phyloP scores from a whole-genome alignment of 2,113 vertebrate species.

The Chamaetylas fuelleborni region DNA sequence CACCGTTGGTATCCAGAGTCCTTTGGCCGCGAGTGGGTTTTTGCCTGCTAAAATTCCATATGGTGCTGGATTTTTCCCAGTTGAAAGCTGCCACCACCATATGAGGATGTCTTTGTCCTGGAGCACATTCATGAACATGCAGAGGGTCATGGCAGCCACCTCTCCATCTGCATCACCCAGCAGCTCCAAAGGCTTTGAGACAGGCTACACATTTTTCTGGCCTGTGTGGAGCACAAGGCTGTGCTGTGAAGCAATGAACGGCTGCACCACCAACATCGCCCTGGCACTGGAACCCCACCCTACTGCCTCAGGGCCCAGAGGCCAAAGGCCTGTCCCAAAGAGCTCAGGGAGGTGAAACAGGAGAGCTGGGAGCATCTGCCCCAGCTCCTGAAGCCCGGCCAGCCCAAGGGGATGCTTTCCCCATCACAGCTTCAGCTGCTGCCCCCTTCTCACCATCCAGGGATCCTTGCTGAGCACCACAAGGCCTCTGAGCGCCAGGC shows the following conservation, averaged over 20 bases:
- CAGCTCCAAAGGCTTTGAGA: not conserved
- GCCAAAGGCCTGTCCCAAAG: not conserved
- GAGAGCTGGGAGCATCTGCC: not conserved
- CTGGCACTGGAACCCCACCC: not conserved
- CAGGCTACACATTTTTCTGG: not conserved
- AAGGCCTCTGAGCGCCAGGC: not conserved
- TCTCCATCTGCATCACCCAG: not conserved
- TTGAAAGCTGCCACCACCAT: too few species aligned
- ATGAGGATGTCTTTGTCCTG: fast-evolving
- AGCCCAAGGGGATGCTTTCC: fast-evolving
- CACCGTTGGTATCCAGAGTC: too few species aligned
- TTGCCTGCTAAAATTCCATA: too few species aligned
- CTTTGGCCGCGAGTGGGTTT: too few species aligned
- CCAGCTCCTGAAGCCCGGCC: not conserved
- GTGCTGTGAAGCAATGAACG: not conserved
- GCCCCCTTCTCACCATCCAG: not conserved
- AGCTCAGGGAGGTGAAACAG: not conserved
- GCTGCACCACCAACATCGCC: fast-evolving
- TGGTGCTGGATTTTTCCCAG: too few species aligned
- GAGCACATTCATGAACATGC: fast-evolving
- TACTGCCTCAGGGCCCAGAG: not conserved
- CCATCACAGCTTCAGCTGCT: not conserved
- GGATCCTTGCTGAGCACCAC: not conserved
- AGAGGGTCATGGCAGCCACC: not conserved
- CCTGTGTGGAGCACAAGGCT: not conserved